Conservation (phyloP, 37 sponge, comb jelly and placozoan genomes). For the Cladorhizidae sp. region DNA sequence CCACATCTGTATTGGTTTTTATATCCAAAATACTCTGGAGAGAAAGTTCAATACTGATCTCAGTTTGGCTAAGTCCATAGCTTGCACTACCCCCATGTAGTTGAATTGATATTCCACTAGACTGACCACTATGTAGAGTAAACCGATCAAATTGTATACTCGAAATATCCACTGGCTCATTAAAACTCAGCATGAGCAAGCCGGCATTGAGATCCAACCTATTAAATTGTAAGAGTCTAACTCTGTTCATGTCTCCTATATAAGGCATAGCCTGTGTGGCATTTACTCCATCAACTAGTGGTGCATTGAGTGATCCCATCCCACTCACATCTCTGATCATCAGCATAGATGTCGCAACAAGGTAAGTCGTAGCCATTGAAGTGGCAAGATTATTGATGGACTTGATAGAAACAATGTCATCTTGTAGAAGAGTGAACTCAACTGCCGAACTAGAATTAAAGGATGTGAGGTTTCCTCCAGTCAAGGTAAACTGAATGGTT, state of each 20-base stretch:
- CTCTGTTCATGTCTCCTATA: constrained; percentile 38
- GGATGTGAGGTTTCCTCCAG: constrained; percentile 48
- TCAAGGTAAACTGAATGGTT: constrained; percentile 43
- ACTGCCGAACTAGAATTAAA: background rate
- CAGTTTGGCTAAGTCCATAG: constrained; percentile 26
- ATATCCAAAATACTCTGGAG: constrained; percentile 51
- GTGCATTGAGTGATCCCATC: constrained; percentile 14
- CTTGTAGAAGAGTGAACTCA: constrained; percentile 21
- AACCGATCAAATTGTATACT: constrained; percentile 35
- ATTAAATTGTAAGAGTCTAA: constrained; percentile 42
- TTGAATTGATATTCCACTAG: constrained; percentile 37
- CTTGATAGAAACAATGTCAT: constrained; percentile 76
- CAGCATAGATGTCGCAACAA: constrained; percentile 35
- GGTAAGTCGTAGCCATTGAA: constrained; percentile 55
- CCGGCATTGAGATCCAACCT: constrained; percentile 64
- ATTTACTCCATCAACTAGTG: constrained; percentile 41
- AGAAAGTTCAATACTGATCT: constrained; percentile 56
- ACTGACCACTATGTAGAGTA: constrained; percentile 52
- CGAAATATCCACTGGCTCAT: constrained; percentile 73
- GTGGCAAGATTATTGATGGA: constrained; percentile 63
- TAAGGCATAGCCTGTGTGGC: constrained; percentile 46
- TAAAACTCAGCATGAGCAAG: constrained; percentile 64
- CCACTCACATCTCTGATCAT: constrained; percentile 43
- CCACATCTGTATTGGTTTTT: constrained; percentile 59
- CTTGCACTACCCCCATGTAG: constrained; percentile 44